Evolutionary conservation across 2,888 invertebrate species (phyloP).

Genomic region (Meloe dianella): DNA sequence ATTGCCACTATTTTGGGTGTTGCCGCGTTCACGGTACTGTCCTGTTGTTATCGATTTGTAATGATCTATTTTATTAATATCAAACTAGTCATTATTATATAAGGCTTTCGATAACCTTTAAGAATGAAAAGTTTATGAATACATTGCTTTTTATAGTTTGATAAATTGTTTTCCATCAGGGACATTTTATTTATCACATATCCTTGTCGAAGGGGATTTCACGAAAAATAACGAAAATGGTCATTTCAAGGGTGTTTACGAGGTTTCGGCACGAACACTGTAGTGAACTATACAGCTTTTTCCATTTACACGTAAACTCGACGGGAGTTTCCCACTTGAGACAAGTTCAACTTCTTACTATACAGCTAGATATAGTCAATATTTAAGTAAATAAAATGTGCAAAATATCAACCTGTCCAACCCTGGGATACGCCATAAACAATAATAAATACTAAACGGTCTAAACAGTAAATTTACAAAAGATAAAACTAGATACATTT

Average conservation of each 20-base stretch:
- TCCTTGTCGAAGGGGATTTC: slow-evolving; percentile 1
- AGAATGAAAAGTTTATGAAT: not conserved
- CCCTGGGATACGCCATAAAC: slow-evolving; percentile 36
- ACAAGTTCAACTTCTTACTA: slow-evolving; percentile 4
- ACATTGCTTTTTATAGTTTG: slow-evolving; percentile 8
- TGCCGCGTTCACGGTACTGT: slow-evolving; percentile 2
- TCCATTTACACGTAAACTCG: slow-evolving; percentile 5
- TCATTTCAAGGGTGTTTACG: slow-evolving; percentile 7
- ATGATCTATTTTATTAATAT: slow-evolving; percentile 7
- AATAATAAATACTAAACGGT: slow-evolving; percentile 55
- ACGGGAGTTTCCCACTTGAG: slow-evolving; percentile 8
- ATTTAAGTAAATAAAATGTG: slow-evolving; percentile 17
- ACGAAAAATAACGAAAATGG: slow-evolving; percentile 7
- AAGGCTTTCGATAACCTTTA: not conserved
- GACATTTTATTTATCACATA: slow-evolving; percentile 1
- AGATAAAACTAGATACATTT: slow-evolving; percentile 59
- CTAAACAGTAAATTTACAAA: slow-evolving; percentile 60
- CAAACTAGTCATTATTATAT: not conserved
- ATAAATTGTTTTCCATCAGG: not conserved
- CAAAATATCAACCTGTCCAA: slow-evolving; percentile 43
- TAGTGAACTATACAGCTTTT: not conserved
- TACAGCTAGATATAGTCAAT: not conserved
- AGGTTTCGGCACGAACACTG: not conserved
- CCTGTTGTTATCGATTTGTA: slow-evolving; percentile 8
- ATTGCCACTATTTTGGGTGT: slow-evolving; percentile 11